Conservation (phyloP, 2,113 vertebrate genomes). For the Himantopus leucocephalus region DNA sequence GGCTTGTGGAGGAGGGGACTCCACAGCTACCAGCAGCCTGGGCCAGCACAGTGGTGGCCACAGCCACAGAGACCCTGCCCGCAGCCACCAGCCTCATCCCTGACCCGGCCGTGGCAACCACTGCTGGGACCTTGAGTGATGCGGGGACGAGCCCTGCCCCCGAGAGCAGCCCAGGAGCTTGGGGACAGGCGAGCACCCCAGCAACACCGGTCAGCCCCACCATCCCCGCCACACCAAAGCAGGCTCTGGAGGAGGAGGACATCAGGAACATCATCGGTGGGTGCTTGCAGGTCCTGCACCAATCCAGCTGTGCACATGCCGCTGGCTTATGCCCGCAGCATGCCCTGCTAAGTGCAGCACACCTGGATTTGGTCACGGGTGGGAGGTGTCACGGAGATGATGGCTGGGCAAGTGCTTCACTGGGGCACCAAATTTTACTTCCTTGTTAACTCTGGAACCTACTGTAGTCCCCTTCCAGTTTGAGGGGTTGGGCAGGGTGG, state of each 20-base stretch:
- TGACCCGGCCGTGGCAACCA: not conserved
- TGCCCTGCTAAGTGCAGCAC: not conserved
- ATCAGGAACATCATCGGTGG: conserved; percentile 79
- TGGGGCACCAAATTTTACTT: not conserved
- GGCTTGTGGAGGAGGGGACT: not conserved
- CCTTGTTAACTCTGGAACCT: not conserved
- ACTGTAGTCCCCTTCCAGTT: not conserved
- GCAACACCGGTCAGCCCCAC: fast-evolving
- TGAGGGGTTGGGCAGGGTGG: not conserved
- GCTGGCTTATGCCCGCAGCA: fast-evolving
- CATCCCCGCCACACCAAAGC: conserved; percentile 22
- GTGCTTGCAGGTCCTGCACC: not conserved
- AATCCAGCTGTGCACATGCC: fast-evolving
- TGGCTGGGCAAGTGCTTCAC: not conserved
- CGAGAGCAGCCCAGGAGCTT: not conserved
- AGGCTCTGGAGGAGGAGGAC: conserved; percentile 70
- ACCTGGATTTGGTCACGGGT: not conserved
- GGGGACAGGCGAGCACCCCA: not conserved
- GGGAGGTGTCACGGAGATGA: not conserved
- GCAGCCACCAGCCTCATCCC: not conserved
- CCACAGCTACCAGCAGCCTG: not conserved
- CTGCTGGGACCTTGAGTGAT: not conserved
- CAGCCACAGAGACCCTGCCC: not conserved
- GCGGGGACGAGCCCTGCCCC: not conserved
- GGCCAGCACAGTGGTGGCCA: not conserved